These are phyloP conservation scores for Poecilus cupreus DNA, from an alignment of 2,888 invertebrate species.

Conservation along the genomic window DNA sequence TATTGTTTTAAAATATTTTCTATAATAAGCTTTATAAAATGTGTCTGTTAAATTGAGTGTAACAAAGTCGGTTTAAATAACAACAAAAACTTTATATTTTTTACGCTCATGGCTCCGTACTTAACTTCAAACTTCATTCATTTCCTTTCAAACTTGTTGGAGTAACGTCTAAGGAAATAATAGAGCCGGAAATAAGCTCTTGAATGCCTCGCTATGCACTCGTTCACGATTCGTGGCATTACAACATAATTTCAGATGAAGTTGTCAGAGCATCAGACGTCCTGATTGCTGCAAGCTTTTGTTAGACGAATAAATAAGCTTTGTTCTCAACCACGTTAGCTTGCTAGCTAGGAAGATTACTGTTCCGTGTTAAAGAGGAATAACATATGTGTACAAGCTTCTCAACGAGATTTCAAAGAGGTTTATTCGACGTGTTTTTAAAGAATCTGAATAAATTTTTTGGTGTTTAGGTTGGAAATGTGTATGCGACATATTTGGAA, in stretches of 20 bases:
- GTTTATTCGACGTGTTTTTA: not conserved
- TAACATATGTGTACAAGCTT: not conserved
- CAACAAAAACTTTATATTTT: not conserved
- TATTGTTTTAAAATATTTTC: too few species aligned
- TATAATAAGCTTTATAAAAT: too few species aligned
- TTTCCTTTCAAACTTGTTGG: not conserved
- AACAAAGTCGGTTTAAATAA: not conserved
- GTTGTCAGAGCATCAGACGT: not conserved
- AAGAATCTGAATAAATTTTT: not conserved
- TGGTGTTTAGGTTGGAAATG: not conserved
- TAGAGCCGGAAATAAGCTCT: not conserved
- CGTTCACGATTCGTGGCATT: not conserved
- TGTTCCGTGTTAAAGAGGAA: not conserved
- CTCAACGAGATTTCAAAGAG: not conserved
- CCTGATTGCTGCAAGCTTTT: not conserved
- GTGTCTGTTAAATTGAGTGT: too few species aligned
- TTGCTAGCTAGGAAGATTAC: not conserved
- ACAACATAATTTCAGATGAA: conserved; percentile 5
- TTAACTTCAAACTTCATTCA: not conserved
- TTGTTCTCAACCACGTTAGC: not conserved
- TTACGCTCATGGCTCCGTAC: not conserved
- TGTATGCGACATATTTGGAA: not conserved
- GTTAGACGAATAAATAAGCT: not conserved
- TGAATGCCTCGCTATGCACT: not conserved
- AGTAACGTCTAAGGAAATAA: not conserved